Conservation (phyloP, 30 jellyfish, hydroid and myxozoan genomes). For the Clytia hemisphaerica region DNA sequence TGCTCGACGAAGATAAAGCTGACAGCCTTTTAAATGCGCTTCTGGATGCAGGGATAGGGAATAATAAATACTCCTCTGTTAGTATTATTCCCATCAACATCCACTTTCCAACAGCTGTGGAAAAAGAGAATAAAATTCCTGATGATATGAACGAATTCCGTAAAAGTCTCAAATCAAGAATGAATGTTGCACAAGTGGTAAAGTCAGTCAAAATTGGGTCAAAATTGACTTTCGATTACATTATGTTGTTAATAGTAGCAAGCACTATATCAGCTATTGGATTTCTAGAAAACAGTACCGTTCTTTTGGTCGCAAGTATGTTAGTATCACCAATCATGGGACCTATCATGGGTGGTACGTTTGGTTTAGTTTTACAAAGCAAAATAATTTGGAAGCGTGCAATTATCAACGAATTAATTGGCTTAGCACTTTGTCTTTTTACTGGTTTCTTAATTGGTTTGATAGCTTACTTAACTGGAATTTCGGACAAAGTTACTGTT, state of each 20-base stretch:
- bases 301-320: slow-evolving; percentile 33
- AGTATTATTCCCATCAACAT: slow-evolving; percentile 17
- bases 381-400: slow-evolving; percentile 22
- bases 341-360: slow-evolving; percentile 32
- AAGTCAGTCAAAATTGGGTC: slow-evolving; percentile 5
- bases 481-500: too few relatives aligned
- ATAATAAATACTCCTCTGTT: slow-evolving; percentile 9
- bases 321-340: slow-evolving; percentile 43
- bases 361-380: slow-evolving; percentile 23
- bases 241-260: slow-evolving; percentile 13
- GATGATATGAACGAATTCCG: slow-evolving; percentile 5
- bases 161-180: slow-evolving; percentile 14
- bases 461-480: too few relatives aligned
- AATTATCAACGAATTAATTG: slow-evolving; percentile 15
- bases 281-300: slow-evolving; percentile 23
- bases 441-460: slow-evolving; percentile 2
- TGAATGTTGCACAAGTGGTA: slow-evolving; percentile 37
- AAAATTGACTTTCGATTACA: slow-evolving; percentile 22
- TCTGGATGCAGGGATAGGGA: slow-evolving; percentile 12
- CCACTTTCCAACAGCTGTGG: slow-evolving; percentile 20
- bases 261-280: slow-evolving; percentile 29
- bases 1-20: not conserved
- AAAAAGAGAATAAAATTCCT: not conserved
- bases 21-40: not conserved
- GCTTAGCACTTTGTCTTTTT: slow-evolving; percentile 1